phyloP scores from a whole-genome alignment of 2,888 invertebrate genomes.

The Leistus spinibarbis region DNA sequence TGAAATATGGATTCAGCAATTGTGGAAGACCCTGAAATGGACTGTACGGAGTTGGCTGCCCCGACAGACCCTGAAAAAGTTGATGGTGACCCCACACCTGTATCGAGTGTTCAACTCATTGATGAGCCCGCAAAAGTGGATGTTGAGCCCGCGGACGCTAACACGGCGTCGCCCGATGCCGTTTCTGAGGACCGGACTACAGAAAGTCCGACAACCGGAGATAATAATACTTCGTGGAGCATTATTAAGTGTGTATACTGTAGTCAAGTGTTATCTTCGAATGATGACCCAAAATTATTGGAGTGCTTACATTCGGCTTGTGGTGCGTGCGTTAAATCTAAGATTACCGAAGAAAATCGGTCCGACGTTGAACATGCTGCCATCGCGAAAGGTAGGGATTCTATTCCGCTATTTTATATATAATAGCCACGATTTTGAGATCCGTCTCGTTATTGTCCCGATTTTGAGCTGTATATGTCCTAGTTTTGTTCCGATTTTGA shows the following conservation, averaged over 20 bases:
- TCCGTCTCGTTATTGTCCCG: too few relatives aligned
- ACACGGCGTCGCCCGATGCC: slow-evolving; percentile 6
- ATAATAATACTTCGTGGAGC: slow-evolving; percentile 48
- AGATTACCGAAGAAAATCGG: slow-evolving; percentile 62
- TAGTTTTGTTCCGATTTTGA: too few relatives aligned
- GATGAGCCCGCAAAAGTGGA: neutral
- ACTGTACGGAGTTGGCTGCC: neutral
- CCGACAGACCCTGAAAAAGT: neutral
- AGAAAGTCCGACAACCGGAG: slow-evolving; percentile 55
- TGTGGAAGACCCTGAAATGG: slow-evolving; percentile 8
- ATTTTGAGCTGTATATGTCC: too few relatives aligned
- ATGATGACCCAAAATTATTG: slow-evolving; percentile 77
- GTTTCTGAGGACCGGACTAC: slow-evolving; percentile 20
- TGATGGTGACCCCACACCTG: neutral
- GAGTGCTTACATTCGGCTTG: slow-evolving; percentile 90
- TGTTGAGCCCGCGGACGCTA: neutral
- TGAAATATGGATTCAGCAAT: slow-evolving; percentile 17
- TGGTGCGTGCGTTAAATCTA: slow-evolving; percentile 73
- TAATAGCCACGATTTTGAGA: too few relatives aligned
- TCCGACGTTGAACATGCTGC: slow-evolving; percentile 55
- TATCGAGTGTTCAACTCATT: neutral
- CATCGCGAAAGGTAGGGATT: slow-evolving; percentile 42
- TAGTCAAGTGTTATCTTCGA: slow-evolving; percentile 59
- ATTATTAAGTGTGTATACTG: slow-evolving; percentile 55
- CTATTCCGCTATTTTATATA: slow-evolving; percentile 32